These are phyloP conservation scores for Hoplostethus atlanticus DNA, from an alignment of 2,797 vertebrate species.

Conservation along the genomic window DNA sequence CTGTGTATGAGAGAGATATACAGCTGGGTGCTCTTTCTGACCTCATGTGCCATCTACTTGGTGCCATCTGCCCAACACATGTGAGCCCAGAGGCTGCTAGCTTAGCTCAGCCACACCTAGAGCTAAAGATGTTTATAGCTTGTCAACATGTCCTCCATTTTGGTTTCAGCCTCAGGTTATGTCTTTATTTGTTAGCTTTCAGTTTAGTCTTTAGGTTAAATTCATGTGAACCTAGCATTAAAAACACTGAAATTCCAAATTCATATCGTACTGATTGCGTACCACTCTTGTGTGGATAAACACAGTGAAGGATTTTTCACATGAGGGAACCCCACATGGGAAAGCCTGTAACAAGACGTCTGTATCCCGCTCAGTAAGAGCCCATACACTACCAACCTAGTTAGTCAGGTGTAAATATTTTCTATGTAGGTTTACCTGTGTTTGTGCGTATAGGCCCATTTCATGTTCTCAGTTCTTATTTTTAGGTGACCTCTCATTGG, in stretches of 20 bases:
- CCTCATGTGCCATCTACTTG: conserved; percentile 72
- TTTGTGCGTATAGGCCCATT: neutral
- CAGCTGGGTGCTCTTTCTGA: conserved; percentile 73
- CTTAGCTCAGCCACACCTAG: conserved; percentile 3
- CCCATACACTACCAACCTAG: too few relatives aligned
- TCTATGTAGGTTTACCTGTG: neutral
- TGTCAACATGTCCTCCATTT: conserved; percentile 42
- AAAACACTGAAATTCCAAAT: too few relatives aligned
- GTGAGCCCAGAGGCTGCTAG: conserved; percentile 51
- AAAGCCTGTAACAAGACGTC: too few relatives aligned
- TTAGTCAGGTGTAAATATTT: too few relatives aligned
- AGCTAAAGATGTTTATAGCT: conserved; percentile 35
- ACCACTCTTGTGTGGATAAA: too few relatives aligned
- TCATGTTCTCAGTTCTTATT: conserved; percentile 38
- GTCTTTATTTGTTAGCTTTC: too few relatives aligned
- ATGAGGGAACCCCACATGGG: too few relatives aligned
- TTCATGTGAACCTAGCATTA: too few relatives aligned
- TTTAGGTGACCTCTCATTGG: conserved; percentile 25
- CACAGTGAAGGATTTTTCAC: too few relatives aligned
- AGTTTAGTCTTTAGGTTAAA: too few relatives aligned
- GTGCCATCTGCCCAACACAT: conserved; percentile 82
- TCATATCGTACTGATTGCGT: too few relatives aligned
- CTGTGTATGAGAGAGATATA: conserved; percentile 70
- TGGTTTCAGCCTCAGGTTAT: neutral
- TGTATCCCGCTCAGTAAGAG: too few relatives aligned